Evolutionary conservation across 2,113 vertebrate genomes (phyloP).

Genomic region (Osmerus mordax): DNA sequence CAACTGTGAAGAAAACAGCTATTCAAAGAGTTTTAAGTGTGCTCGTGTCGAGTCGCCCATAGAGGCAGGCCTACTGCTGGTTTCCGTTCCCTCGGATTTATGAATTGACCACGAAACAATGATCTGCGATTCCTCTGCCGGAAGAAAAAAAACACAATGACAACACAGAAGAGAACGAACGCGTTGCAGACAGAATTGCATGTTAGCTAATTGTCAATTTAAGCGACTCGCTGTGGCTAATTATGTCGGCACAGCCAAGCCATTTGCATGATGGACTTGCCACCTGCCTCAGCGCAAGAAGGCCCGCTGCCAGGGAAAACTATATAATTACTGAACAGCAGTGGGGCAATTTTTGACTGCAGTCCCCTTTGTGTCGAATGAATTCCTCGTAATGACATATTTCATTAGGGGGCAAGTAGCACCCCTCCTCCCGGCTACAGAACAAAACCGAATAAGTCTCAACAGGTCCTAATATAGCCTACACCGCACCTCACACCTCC

Average conservation of each 20-base stretch:
- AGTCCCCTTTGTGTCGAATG: constrained; percentile 96
- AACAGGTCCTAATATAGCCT: constrained; percentile 75
- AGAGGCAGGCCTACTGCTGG: constrained; percentile 14
- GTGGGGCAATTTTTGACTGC: constrained; percentile 98
- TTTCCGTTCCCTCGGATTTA: constrained; percentile 56
- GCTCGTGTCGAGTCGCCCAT: no score
- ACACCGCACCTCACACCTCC: constrained; percentile 47
- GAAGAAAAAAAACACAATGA: constrained; percentile 83
- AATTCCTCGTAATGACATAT: constrained; percentile 99
- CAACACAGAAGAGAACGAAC: constrained; percentile 90
- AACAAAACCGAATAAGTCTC: constrained; percentile 82
- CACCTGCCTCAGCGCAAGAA: constrained; percentile 96
- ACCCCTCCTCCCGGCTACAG: constrained; percentile 72
- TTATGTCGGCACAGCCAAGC: constrained; percentile 95
- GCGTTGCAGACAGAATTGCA: constrained; percentile 94
- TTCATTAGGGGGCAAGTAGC: constrained; percentile 99
- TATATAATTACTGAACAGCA: constrained; percentile 99
- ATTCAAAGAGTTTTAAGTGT: no score
- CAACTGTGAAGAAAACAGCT: not conserved
- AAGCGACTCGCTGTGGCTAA: constrained; percentile 94
- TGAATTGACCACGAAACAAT: constrained; percentile 68
- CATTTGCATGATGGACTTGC: constrained; percentile 99
- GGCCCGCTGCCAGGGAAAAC: constrained; percentile 94
- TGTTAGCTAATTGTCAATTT: constrained; percentile 99
- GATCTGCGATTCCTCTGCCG: constrained; percentile 87